phyloP scores from a whole-genome alignment of 2,888 invertebrate species.

The Seira ritae region DNA sequence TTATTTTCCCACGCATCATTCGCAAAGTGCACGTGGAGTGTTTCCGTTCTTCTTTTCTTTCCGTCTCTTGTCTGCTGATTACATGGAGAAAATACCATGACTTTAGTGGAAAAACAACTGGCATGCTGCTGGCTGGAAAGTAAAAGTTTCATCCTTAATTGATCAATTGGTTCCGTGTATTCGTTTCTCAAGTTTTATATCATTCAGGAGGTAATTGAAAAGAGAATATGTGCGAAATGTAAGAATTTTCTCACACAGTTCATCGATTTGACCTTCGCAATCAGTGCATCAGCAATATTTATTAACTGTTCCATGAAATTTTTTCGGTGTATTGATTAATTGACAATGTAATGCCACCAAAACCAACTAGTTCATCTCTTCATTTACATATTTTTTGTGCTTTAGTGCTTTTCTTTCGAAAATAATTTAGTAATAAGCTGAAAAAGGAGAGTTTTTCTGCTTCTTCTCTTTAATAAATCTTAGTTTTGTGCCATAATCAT shows the following conservation, averaged over 20 bases:
- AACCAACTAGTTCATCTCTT: background rate
- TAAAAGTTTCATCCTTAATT: background rate
- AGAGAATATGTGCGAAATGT: background rate
- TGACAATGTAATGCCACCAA: too few relatives aligned
- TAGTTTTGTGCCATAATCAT: background rate
- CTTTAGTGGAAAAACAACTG: constrained; percentile 25
- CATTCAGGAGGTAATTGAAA: too few relatives aligned
- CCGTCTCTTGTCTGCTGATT: background rate
- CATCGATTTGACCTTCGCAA: too few relatives aligned
- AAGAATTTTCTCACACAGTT: background rate
- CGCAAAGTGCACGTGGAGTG: constrained; percentile 63
- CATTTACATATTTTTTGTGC: background rate
- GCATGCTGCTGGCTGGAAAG: constrained; percentile 26
- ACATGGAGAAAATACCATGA: background rate
- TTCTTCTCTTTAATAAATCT: too few relatives aligned
- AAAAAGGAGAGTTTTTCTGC: too few relatives aligned
- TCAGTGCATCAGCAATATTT: too few relatives aligned
- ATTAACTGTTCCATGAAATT: too few relatives aligned
- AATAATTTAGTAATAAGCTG: too few relatives aligned
- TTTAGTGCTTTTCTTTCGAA: too few relatives aligned
- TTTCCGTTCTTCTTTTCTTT: constrained; percentile 54
- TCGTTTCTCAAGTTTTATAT: background rate
- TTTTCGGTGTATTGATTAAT: too few relatives aligned
- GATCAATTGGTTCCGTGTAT: background rate
- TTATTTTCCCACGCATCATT: constrained; percentile 61